Conservation (phyloP, 2,888 invertebrate genomes). For the Himalopsyche kuldschensis region DNA sequence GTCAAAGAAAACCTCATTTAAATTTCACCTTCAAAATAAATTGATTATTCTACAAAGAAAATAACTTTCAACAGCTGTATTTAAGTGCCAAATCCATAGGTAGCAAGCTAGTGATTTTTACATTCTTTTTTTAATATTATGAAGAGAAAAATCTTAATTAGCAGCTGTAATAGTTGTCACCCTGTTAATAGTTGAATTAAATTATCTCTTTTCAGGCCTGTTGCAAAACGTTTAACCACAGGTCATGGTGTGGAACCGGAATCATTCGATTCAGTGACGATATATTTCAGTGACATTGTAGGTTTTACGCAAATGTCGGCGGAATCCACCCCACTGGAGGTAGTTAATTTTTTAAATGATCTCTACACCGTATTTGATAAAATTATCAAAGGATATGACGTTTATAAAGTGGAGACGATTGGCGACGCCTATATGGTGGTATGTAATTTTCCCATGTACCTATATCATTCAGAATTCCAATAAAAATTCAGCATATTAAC, state of each 20-base stretch:
- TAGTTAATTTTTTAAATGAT: conserved; percentile 96
- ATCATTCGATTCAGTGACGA: conserved; percentile 90
- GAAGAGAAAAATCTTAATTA: not conserved
- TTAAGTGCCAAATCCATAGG: too few relatives aligned
- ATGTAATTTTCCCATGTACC: conserved; percentile 44
- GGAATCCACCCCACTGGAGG: conserved; percentile 88
- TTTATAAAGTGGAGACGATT: conserved; percentile 96
- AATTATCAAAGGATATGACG: conserved; percentile 95
- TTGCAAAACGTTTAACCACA: conserved; percentile 82
- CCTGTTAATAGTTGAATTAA: not conserved
- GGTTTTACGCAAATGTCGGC: conserved; percentile 96
- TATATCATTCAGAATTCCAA: too few relatives aligned
- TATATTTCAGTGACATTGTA: conserved; percentile 96
- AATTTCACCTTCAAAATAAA: too few relatives aligned
- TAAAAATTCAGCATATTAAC: too few relatives aligned
- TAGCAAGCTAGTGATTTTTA: not conserved
- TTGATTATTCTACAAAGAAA: too few relatives aligned
- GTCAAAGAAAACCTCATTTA: too few relatives aligned
- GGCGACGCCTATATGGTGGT: conserved; percentile 77
- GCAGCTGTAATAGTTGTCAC: not conserved
- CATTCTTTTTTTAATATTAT: not conserved
- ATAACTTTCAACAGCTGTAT: too few relatives aligned
- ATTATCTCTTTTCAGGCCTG: conserved; percentile 66
- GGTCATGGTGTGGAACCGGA: conserved; percentile 92
- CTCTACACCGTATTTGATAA: conserved; percentile 96